These are phyloP conservation scores for Gari tellinella DNA, from an alignment of 2,888 invertebrate species.

Conservation along the genomic window DNA sequence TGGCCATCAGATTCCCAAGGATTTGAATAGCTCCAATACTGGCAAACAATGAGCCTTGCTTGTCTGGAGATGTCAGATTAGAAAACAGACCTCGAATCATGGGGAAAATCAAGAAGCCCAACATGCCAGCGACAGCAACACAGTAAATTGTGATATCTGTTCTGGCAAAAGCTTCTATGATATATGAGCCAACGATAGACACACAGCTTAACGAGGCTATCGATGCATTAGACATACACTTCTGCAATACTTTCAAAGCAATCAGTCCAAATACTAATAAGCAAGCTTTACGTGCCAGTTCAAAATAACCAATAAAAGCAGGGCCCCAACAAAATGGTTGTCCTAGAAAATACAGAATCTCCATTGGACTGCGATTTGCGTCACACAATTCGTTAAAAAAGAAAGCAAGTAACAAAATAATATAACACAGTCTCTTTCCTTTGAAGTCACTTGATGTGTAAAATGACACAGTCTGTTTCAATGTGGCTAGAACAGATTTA, in stretches of 20 bases:
- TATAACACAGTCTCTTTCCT: constrained; percentile 32
- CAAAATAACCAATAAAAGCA: constrained; percentile 34
- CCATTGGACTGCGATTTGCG: constrained; percentile 26
- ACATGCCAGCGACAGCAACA: constrained; percentile 35
- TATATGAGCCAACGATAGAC: constrained; percentile 28
- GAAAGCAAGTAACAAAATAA: constrained; percentile 37
- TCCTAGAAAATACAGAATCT: constrained; percentile 49
- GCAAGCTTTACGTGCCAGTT: constrained; percentile 21
- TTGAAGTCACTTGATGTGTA: constrained; percentile 43
- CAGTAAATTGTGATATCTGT: constrained; percentile 35
- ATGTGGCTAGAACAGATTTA: constrained; percentile 6
- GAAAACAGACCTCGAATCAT: constrained; percentile 58
- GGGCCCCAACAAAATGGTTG: constrained; percentile 57
- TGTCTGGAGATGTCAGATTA: constrained; percentile 30
- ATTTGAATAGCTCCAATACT: constrained; percentile 40
- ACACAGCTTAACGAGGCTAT: constrained; percentile 39
- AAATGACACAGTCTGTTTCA: constrained; percentile 29
- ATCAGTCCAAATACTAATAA: constrained; percentile 28
- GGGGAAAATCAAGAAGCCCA: constrained; percentile 40
- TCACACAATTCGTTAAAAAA: constrained; percentile 27
- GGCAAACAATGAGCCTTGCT: constrained; percentile 53
- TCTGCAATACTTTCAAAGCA: constrained; percentile 29
- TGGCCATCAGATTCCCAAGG: constrained; percentile 21
- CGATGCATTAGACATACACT: constrained; percentile 31
- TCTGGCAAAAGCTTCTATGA: constrained; percentile 36